A percentile compares a stretch with the other conserved stretches of the same genome.
Conservation (phyloP, 1,140 invertebrate genomes). For the Trichonephila clavata region DNA sequence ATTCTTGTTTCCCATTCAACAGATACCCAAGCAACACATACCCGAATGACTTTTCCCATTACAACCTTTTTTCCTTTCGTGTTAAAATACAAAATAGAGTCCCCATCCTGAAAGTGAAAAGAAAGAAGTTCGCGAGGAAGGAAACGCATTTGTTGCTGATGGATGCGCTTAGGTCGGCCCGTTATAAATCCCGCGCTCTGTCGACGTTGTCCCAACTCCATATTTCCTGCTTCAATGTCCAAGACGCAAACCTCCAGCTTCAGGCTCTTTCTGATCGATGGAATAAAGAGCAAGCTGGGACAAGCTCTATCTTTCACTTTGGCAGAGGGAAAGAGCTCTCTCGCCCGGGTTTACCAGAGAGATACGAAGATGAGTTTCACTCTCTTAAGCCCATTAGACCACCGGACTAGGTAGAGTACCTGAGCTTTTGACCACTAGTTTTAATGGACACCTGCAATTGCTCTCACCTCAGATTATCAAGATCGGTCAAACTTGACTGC, state of each 20-base stretch:
- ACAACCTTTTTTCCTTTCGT: slow-evolving; percentile 10
- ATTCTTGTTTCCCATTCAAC: background rate
- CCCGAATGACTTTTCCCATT: slow-evolving; percentile 24
- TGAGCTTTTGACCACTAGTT: slow-evolving; percentile 53
- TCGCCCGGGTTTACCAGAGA: background rate
- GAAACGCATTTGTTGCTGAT: slow-evolving; percentile 71
- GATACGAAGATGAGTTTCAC: slow-evolving; percentile 52
- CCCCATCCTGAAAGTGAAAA: slow-evolving; percentile 45
- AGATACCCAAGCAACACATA: background rate
- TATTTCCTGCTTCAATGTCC: slow-evolving; percentile 71
- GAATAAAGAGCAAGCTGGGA: slow-evolving; percentile 33
- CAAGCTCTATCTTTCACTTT: slow-evolving; percentile 74
- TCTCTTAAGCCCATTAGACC: slow-evolving; percentile 68
- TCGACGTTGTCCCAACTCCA: slow-evolving; percentile 72
- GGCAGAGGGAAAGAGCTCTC: slow-evolving; percentile 63
- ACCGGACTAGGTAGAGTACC: slow-evolving; percentile 58
- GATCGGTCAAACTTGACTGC: slow-evolving; percentile 65
- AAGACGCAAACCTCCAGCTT: slow-evolving; percentile 55
- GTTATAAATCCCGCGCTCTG: slow-evolving; percentile 71
- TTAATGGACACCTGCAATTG: slow-evolving; percentile 70
- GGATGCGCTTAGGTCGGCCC: slow-evolving; percentile 22
- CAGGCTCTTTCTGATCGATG: slow-evolving; percentile 69
- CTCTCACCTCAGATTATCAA: slow-evolving; percentile 66
- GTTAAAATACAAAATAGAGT: slow-evolving; percentile 38
- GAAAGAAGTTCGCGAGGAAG: slow-evolving; percentile 44